These are phyloP conservation scores for Campylorhamphus procurvoides DNA, from an alignment of 2,113 vertebrate genomes.

Conservation along the genomic window DNA sequence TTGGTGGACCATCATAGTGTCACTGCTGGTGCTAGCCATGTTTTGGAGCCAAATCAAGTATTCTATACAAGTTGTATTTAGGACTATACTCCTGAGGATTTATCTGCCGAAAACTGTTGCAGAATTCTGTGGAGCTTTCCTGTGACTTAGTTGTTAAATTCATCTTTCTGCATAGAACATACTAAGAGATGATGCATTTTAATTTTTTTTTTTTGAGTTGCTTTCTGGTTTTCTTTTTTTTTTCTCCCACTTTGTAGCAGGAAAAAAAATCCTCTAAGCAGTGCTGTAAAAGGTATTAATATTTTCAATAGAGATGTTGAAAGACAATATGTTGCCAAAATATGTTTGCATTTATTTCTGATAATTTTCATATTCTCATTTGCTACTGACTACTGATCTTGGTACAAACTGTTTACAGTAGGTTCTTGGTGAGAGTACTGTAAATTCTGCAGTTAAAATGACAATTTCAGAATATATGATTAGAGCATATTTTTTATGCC, in stretches of 20 bases:
- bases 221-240: background rate
- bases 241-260: background rate
- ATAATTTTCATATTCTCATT: background rate
- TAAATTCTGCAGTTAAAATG: background rate
- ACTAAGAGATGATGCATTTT: background rate
- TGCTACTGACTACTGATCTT: background rate
- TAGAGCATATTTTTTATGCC: background rate
- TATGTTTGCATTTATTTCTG: background rate
- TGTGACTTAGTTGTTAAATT: background rate
- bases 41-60: background rate
- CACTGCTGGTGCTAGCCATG: background rate
- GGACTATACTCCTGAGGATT: background rate
- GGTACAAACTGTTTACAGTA: background rate
- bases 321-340: background rate
- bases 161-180: background rate
- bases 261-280: background rate
- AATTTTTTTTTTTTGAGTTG: background rate
- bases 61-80: background rate
- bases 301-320: background rate
- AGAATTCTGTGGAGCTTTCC: background rate
- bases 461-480: background rate
- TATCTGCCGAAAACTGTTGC: background rate
- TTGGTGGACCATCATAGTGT: background rate
- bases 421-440: background rate
- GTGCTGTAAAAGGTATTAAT: background rate